A percentile compares a stretch with the other conserved stretches of the same genome.
These are phyloP conservation scores for Heptranchias perlo DNA, from an alignment of 2,113 vertebrate genomes.

Conservation along the genomic window DNA sequence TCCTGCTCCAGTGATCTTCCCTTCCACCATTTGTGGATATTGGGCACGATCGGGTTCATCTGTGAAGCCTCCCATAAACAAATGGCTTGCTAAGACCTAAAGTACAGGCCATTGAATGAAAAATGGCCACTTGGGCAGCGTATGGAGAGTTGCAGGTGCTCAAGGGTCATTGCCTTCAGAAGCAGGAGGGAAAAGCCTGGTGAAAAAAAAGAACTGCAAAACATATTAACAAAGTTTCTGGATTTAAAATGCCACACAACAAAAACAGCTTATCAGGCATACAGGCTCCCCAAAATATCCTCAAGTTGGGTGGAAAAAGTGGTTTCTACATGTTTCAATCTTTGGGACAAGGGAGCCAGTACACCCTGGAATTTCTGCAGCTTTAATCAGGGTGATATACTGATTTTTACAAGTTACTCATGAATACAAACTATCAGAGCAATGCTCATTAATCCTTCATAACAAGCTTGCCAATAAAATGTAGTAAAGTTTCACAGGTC, in stretches of 20 bases:
- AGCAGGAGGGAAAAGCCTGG: background rate
- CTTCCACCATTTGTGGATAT: background rate
- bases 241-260: background rate
- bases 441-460: background rate
- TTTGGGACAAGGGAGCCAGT: background rate
- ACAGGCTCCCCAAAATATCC: background rate
- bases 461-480: background rate
- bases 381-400: background rate
- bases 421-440: background rate
- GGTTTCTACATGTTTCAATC: background rate
- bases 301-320: background rate
- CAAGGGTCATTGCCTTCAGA: background rate
- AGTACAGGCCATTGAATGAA: background rate
- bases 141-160: background rate
- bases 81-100: background rate
- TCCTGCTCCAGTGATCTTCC: background rate
- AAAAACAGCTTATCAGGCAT: background rate
- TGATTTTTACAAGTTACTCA: background rate
- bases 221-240: background rate
- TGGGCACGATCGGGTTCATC: background rate
- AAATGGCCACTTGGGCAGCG: background rate
- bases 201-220: background rate
- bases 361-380: background rate
- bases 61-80: background rate
- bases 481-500: background rate